These are phyloP conservation scores for Penaeus chinensis DNA, from an alignment of 1,140 invertebrate genomes.

Conservation along the genomic window DNA sequence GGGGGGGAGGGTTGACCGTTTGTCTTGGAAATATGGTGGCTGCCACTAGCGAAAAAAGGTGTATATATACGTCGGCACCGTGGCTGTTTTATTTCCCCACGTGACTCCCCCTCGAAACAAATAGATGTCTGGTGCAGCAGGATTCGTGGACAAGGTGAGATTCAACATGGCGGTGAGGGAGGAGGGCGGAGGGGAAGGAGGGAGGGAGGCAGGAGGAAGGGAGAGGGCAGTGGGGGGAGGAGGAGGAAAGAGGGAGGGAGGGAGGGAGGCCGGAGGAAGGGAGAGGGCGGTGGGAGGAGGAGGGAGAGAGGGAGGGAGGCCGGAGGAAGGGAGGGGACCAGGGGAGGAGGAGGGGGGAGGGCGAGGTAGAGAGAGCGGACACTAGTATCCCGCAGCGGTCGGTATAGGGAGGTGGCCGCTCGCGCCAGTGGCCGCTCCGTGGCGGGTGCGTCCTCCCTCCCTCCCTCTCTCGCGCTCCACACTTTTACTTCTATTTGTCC, in stretches of 20 bases:
- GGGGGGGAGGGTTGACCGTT: background rate
- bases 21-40: too few species aligned
- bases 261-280: background rate
- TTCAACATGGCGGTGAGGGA: constrained; percentile 52
- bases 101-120: background rate
- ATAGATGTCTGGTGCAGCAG: background rate
- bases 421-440: constrained; percentile 36
- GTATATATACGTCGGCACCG: too few species aligned
- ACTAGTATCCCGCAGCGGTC: constrained; percentile 49
- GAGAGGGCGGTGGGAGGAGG: background rate
- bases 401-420: constrained; percentile 48
- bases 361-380: constrained; percentile 46
- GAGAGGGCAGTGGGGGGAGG: background rate
- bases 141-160: constrained; percentile 28
- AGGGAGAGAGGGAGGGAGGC: background rate
- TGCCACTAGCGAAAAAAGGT: too few species aligned
- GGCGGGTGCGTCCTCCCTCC: constrained; percentile 44
- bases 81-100: background rate
- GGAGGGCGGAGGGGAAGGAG: constrained; percentile 13
- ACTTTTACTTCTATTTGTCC: background rate
- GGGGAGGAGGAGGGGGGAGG: constrained; percentile 4
- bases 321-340: background rate
- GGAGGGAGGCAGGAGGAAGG: background rate
- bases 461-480: constrained; percentile 6
- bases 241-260: background rate